phyloP scores from a whole-genome alignment of 1,140 invertebrate genomes.

The Chironomus tepperi region DNA sequence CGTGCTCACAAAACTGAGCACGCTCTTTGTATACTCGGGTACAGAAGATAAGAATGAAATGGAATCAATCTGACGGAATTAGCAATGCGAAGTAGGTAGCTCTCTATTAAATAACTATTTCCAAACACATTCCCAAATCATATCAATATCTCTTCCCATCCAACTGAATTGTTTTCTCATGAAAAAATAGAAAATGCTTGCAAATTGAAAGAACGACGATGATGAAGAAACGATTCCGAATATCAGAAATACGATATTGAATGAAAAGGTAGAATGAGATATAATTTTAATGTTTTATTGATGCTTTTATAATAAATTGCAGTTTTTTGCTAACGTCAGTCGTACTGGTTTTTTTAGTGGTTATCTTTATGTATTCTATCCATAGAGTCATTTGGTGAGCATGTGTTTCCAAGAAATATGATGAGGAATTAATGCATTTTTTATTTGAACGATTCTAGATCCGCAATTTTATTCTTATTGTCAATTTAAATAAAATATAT shows the following conservation, averaged over 20 bases:
- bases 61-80: background rate
- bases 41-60: no score
- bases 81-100: background rate
- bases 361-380: background rate
- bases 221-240: background rate
- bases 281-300: slow-evolving; percentile 21
- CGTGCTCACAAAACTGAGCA: no score
- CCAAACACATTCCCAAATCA: background rate
- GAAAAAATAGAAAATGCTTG: background rate
- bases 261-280: background rate
- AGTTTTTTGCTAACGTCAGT: background rate
- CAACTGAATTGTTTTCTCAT: background rate
- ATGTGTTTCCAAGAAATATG: background rate
- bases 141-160: background rate
- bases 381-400: background rate
- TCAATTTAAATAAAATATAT: no score
- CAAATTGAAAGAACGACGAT: background rate
- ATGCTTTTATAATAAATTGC: slow-evolving; percentile 20
- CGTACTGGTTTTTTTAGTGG: no score
- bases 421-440: slow-evolving; percentile 11
- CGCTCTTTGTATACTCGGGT: no score
- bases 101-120: slow-evolving; percentile 15
- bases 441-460: background rate
- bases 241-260: background rate
- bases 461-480: no score